phyloP scores from a whole-genome alignment of 2,888 invertebrate genomes.

The Chironomus tentans region DNA sequence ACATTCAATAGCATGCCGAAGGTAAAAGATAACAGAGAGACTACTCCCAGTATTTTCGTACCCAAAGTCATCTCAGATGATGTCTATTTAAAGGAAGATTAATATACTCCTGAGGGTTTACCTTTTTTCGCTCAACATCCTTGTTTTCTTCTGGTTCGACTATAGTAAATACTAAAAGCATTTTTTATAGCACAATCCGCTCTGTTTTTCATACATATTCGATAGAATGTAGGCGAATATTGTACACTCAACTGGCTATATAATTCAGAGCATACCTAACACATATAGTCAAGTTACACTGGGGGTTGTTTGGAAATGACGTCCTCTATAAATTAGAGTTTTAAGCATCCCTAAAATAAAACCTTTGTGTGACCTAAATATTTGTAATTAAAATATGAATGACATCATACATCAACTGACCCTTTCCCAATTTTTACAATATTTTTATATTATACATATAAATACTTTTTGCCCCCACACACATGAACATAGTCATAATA shows the following conservation, averaged over 20 bases:
- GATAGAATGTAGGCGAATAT: neutral
- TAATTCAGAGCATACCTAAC: neutral
- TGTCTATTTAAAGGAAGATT: slow-evolving; percentile 22
- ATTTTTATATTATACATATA: neutral
- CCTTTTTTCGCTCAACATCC: neutral
- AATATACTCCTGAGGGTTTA: slow-evolving; percentile 17
- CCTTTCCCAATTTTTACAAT: neutral
- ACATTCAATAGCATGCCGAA: neutral
- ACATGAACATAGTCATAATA: neutral
- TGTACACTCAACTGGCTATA: neutral
- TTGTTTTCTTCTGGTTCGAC: no score
- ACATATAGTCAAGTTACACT: no score
- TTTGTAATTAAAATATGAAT: no score
- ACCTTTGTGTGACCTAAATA: no score
- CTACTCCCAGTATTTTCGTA: neutral
- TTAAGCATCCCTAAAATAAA: no score
- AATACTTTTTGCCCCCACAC: neutral
- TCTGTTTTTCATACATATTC: neutral
- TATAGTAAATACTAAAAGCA: slow-evolving; percentile 2
- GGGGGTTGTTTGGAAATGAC: no score
- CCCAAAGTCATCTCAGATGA: slow-evolving; percentile 5
- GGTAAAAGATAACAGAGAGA: neutral
- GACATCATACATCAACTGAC: no score
- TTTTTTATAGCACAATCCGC: slow-evolving; percentile 13
- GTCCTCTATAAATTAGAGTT: no score